phyloP scores from a whole-genome alignment of 1,140 invertebrate genomes.

The Rhagoletis zephyria region DNA sequence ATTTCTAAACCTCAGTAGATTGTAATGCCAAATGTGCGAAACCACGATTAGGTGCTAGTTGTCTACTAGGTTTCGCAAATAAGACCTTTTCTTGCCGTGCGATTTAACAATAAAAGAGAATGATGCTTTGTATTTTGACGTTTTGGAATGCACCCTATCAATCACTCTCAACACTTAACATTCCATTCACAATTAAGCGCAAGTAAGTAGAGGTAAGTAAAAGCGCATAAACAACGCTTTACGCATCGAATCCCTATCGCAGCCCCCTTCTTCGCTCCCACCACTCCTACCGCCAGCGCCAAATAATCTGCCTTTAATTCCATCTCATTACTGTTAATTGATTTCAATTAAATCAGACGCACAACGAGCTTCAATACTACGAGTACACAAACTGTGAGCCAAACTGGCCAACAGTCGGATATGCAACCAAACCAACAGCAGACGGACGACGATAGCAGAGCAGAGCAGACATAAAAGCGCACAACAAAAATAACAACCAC shows the following conservation, averaged over 20 bases:
- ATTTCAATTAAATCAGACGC: conserved; percentile 73
- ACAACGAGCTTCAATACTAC: conserved; percentile 51
- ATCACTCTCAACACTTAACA: conserved; percentile 10
- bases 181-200: neutral
- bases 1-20: no score
- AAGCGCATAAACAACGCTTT: conserved; percentile 45
- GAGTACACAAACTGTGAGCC: no score
- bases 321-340: conserved; percentile 73
- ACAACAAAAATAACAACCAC: conserved; percentile 56
- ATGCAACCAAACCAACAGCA: conserved; percentile 60
- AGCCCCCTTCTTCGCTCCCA: neutral
- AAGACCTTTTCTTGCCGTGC: no score
- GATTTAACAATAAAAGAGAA: no score
- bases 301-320: conserved; percentile 65
- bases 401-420: conserved; percentile 60
- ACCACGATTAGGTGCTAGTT: no score
- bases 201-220: neutral
- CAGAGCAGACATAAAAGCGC: conserved; percentile 35
- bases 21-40: no score
- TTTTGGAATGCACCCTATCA: no score
- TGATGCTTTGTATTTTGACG: no score
- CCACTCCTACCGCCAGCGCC: conserved; percentile 21
- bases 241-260: neutral
- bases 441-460: conserved; percentile 61
- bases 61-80: no score